A percentile compares a stretch with the other conserved stretches of the same genome.
phyloP scores from a whole-genome alignment of 1,140 invertebrate species.

The Copidosoma floridanum region DNA sequence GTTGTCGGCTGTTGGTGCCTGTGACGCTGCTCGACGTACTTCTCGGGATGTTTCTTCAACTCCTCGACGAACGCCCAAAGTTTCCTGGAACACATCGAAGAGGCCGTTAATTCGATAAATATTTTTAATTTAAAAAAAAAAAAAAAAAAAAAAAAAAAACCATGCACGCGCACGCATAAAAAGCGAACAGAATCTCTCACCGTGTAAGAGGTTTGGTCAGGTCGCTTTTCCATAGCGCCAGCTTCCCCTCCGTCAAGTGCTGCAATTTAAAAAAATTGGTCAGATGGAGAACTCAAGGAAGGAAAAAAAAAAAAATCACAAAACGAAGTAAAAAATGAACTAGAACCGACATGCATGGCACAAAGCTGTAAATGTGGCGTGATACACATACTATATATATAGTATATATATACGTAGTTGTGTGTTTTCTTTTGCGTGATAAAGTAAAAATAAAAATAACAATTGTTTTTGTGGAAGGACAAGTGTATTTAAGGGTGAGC shows the following conservation, averaged over 20 bases:
- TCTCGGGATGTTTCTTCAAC: constrained; percentile 42
- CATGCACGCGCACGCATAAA: background rate
- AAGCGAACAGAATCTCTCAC: constrained; percentile 34
- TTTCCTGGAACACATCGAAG: constrained; percentile 31
- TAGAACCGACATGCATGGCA: background rate
- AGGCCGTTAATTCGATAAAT: background rate
- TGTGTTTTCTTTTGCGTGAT: too few species aligned
- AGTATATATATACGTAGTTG: too few species aligned
- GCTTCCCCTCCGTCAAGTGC: constrained; percentile 55
- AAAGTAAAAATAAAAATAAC: too few species aligned
- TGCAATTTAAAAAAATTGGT: constrained; percentile 52
- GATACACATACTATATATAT: too few species aligned
- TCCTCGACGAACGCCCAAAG: constrained; percentile 47
- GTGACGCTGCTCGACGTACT: constrained; percentile 34
- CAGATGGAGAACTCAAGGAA: constrained; percentile 13
- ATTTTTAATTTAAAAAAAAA: background rate
- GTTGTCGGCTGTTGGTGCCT: background rate
- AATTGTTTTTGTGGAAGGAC: too few species aligned
- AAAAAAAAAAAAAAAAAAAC: background rate
- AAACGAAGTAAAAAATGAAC: constrained; percentile 9
- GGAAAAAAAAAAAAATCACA: too few species aligned
- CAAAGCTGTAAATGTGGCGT: too few species aligned
- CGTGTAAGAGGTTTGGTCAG: constrained; percentile 46
- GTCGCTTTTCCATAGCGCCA: constrained; percentile 52
- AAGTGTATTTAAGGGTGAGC: too few species aligned